A percentile compares a stretch with the other conserved stretches of the same genome.
Conservation (phyloP, 2,888 invertebrate species). For the Brachyptera putata region DNA sequence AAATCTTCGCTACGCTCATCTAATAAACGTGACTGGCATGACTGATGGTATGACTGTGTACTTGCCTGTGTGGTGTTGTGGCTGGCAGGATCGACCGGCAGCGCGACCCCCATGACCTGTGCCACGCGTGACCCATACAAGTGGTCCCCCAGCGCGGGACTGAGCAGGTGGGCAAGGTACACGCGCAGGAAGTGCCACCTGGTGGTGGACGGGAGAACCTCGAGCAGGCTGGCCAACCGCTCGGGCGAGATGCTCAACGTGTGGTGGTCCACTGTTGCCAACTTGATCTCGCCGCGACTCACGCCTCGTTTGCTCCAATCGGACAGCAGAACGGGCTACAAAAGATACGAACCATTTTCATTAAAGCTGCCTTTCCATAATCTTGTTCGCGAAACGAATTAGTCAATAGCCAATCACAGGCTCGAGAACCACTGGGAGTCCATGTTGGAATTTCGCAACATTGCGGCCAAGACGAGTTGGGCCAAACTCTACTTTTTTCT, state of each 20-base stretch:
- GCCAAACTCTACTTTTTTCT: too few relatives aligned
- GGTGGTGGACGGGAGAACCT: constrained; percentile 39
- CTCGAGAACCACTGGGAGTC: too few relatives aligned
- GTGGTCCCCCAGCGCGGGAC: constrained; percentile 46
- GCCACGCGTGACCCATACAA: constrained; percentile 41
- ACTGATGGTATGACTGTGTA: too few relatives aligned
- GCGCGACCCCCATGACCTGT: constrained; percentile 39
- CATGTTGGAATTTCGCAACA: too few relatives aligned
- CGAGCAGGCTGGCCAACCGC: constrained; percentile 40
- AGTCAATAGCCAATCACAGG: too few relatives aligned
- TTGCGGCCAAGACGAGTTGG: too few relatives aligned
- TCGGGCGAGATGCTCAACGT: constrained; percentile 37
- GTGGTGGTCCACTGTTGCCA: constrained; percentile 37
- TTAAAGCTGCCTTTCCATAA: too few relatives aligned
- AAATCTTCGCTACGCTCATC: too few relatives aligned
- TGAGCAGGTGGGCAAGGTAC: constrained; percentile 42
- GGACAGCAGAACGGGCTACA: constrained; percentile 29
- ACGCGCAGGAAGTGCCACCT: constrained; percentile 43
- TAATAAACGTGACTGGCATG: too few relatives aligned
- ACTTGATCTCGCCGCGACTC: constrained; percentile 34
- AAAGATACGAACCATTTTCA: neutral
- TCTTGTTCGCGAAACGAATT: too few relatives aligned
- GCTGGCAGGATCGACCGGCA: constrained; percentile 41
- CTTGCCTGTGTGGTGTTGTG: too few relatives aligned
- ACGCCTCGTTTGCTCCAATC: constrained; percentile 34